Conservation (phyloP, 2,888 invertebrate genomes). For the Limnephilus auricula region DNA sequence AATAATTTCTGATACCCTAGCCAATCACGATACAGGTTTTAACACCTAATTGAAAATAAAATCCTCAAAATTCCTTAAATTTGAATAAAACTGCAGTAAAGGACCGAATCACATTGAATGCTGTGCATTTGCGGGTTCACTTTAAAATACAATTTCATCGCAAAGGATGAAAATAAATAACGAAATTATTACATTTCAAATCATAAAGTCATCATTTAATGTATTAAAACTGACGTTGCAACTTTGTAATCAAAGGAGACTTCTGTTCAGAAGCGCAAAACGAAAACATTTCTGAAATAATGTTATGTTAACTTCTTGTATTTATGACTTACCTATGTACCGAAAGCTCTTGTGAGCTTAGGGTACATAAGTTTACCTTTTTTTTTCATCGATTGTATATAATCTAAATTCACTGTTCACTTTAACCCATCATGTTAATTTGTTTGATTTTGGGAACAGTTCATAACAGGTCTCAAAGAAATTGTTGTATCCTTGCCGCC, state of each 20-base stretch:
- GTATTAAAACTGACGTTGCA: constrained; percentile 54
- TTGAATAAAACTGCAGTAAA: constrained; percentile 4
- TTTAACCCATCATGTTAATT: too few relatives aligned
- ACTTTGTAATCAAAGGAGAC: constrained; percentile 45
- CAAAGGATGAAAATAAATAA: constrained; percentile 55
- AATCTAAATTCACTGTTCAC: too few relatives aligned
- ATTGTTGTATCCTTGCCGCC: too few relatives aligned
- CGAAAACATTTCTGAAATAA: not conserved
- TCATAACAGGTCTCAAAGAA: too few relatives aligned
- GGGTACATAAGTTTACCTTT: not conserved
- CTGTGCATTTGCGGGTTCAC: not conserved
- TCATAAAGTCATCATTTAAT: constrained; percentile 63
- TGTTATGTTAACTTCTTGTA: not conserved
- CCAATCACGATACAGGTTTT: not conserved
- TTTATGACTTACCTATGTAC: not conserved
- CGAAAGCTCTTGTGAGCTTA: not conserved
- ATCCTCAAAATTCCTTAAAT: not conserved
- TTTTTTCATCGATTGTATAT: too few relatives aligned
- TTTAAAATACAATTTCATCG: constrained; percentile 28
- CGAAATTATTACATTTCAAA: constrained; percentile 57
- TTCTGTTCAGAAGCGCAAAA: not conserved
- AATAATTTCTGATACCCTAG: not conserved
- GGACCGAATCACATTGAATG: not conserved
- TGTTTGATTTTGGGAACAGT: too few relatives aligned
- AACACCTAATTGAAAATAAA: not conserved